Evolutionary conservation across 2,888 invertebrate genomes (phyloP).

Genomic region (Cenopis cana): DNA sequence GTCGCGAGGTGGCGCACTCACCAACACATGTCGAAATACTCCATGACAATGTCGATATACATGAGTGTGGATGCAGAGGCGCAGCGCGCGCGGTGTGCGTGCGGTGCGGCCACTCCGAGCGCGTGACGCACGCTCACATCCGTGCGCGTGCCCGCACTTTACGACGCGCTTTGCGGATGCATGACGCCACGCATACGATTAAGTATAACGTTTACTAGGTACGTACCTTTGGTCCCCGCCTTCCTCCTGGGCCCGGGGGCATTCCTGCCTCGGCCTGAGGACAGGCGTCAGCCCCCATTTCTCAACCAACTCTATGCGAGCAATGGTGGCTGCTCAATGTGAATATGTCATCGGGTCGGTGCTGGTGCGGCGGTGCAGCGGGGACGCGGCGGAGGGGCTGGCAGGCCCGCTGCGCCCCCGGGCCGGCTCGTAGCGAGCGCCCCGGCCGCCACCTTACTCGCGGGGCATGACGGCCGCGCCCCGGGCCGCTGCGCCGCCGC

Average conservation of each 20-base stretch:
- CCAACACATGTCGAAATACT: constrained; percentile 80
- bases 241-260: constrained; percentile 91
- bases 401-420: constrained; percentile 79
- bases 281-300: constrained; percentile 99
- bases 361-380: constrained; percentile 65
- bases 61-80: constrained; percentile 50
- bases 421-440: constrained; percentile 69
- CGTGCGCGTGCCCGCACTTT: constrained; percentile 50
- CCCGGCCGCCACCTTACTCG: constrained; percentile 71
- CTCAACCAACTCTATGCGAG: constrained; percentile 98
- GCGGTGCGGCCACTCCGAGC: constrained; percentile 50
- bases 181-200: constrained; percentile 36
- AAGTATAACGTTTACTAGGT: constrained; percentile 49
- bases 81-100: constrained; percentile 41
- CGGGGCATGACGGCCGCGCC: constrained; percentile 58
- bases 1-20: constrained; percentile 66
- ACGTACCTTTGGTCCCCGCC: constrained; percentile 89
- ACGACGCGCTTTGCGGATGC: constrained; percentile 42
- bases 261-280: constrained; percentile 98
- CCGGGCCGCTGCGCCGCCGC: constrained; percentile 56
- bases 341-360: constrained; percentile 81
- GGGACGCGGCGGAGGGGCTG: constrained; percentile 72
- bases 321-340: constrained; percentile 94
- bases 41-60: constrained; percentile 63
- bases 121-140: constrained; percentile 52